Percentiles rank a stretch among this genome's conserved stretches.
These are phyloP conservation scores for Crocallis elinguaria DNA, from an alignment of 2,888 invertebrate genomes.

Conservation along the genomic window DNA sequence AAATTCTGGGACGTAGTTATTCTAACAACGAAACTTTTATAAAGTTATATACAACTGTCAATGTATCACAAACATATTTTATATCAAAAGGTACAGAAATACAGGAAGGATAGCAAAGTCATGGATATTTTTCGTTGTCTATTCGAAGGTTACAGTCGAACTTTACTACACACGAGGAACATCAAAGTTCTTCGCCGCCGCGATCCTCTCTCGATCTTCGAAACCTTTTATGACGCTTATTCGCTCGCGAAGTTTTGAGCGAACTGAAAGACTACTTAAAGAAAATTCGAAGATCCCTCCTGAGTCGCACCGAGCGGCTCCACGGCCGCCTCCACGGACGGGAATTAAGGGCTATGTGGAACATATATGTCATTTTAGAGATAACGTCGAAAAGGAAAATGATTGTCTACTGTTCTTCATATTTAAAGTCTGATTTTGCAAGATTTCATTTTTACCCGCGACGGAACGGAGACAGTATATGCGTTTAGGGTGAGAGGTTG, in stretches of 20 bases:
- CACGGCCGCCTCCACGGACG: not conserved
- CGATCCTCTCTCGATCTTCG: not conserved
- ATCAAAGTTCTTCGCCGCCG: not conserved
- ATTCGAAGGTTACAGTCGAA: not conserved
- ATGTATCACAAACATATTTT: too few species aligned
- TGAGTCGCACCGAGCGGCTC: not conserved
- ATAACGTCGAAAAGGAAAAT: not conserved
- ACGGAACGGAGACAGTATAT: too few species aligned
- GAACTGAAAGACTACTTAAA: not conserved
- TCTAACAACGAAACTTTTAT: too few species aligned
- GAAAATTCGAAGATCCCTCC: not conserved
- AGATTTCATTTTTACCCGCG: too few species aligned
- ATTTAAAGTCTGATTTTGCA: too few species aligned
- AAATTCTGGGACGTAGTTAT: too few species aligned
- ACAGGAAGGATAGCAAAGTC: not conserved
- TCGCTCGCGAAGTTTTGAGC: conserved; percentile 7
- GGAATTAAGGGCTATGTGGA: not conserved
- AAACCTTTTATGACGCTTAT: conserved; percentile 4
- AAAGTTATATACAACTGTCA: too few species aligned
- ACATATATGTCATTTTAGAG: not conserved
- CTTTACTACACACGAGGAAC: conserved; percentile 1
- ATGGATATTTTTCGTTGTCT: not conserved
- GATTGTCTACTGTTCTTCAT: too few species aligned
- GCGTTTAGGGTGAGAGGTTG: too few species aligned
- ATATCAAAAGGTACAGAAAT: too few species aligned